Conservation (phyloP, 2,113 vertebrate species). For the Mobula hypostoma region DNA sequence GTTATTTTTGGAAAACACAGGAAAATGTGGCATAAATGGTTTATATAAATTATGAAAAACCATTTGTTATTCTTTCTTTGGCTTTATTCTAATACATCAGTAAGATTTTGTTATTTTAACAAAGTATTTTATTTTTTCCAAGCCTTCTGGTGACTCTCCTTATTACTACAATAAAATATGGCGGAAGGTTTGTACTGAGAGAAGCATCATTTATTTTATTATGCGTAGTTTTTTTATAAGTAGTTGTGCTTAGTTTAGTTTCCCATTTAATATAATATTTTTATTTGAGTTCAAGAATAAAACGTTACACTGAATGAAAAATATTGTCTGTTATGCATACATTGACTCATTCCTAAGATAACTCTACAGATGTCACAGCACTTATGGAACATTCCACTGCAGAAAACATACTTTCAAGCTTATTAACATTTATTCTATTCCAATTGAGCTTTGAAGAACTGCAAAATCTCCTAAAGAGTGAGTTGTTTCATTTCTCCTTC, state of each 20-base stretch:
- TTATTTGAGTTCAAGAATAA: not conserved
- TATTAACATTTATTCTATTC: not conserved
- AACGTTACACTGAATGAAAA: too few relatives aligned
- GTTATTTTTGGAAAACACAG: not conserved
- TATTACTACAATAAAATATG: conserved; percentile 84
- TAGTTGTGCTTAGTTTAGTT: conserved; percentile 28
- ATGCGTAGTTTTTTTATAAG: not conserved
- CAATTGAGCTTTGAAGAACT: not conserved
- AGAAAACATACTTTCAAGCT: not conserved
- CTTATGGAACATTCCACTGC: not conserved
- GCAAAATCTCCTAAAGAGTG: not conserved
- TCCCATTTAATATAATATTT: not conserved
- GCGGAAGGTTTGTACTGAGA: conserved; percentile 87
- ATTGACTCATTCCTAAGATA: not conserved
- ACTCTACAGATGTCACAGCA: not conserved
- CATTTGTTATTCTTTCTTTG: not conserved
- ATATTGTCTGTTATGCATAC: not conserved
- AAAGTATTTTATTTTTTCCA: conserved; percentile 61
- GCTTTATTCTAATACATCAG: conserved; percentile 1
- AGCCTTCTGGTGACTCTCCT: conserved; percentile 69
- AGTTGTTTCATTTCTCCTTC: not conserved
- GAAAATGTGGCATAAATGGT: not conserved
- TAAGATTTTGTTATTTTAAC: conserved; percentile 55
- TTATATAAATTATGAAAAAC: not conserved
- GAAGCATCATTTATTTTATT: conserved; percentile 40